These are phyloP conservation scores for Porites divaricata DNA, from an alignment of 92 coral and sea anemone genomes.

Conservation along the genomic window DNA sequence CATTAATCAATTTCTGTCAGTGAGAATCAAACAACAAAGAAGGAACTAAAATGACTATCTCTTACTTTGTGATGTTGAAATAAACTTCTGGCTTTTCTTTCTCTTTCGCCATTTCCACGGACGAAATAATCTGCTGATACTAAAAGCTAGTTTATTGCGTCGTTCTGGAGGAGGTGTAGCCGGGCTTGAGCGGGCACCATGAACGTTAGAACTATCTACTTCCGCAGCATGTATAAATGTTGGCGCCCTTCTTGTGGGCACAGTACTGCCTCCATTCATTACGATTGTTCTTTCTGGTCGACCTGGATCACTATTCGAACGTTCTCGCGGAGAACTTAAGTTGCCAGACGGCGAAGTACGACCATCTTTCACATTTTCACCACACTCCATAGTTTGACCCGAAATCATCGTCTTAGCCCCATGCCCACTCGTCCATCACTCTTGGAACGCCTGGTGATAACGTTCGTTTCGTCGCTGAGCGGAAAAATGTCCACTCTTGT, in stretches of 20 bases:
- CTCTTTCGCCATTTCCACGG: conserved; percentile 99
- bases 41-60: background rate
- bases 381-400: conserved; percentile 45
- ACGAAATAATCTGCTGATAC: conserved; percentile 88
- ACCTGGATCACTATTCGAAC: conserved; percentile 90
- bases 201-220: conserved; percentile 49
- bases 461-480: too few species aligned
- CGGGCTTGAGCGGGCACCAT: conserved; percentile 49
- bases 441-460: conserved; percentile 48
- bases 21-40: background rate
- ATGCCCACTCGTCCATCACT: conserved; percentile 32
- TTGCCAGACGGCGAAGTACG: conserved; percentile 43
- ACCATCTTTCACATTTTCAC: conserved; percentile 29
- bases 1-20: conserved; percentile 1
- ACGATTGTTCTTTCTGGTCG: conserved; percentile 61
- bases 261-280: conserved; percentile 80
- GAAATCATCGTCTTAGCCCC: conserved; percentile 24
- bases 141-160: conserved; percentile 88
- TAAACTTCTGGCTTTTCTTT: conserved; percentile 94
- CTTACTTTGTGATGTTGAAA: conserved; percentile 99
- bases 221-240: conserved; percentile 47
- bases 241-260: conserved; percentile 56
- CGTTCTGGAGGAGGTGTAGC: conserved; percentile 91
- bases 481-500: too few species aligned
- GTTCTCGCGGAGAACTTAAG: conserved; percentile 63